phyloP scores from a whole-genome alignment of 2,888 invertebrate species.

The Andricus curvator region DNA sequence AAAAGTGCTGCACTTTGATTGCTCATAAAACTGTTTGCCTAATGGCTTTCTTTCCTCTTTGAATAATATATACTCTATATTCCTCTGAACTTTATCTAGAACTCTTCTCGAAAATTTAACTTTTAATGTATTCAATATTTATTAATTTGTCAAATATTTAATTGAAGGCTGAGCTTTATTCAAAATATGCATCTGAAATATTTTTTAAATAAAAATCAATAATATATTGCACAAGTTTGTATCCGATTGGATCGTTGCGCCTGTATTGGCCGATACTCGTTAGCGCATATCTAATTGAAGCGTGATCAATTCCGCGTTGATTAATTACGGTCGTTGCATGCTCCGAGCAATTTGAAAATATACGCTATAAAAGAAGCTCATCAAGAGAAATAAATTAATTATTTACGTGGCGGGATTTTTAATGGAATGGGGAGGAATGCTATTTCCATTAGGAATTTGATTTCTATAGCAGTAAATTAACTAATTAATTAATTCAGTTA shows the following conservation, averaged over 20 bases:
- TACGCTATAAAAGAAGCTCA: constrained; percentile 15
- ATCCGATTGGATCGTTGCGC: neutral
- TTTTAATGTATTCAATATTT: neutral
- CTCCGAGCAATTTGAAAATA: constrained; percentile 28
- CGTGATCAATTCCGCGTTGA: constrained; percentile 32
- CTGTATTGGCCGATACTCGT: constrained; percentile 19
- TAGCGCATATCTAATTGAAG: constrained; percentile 35
- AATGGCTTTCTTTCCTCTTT: neutral
- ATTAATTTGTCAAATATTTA: neutral
- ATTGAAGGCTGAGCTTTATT: neutral
- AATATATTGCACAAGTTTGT: neutral
- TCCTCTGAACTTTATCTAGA: neutral
- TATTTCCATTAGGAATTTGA: neutral
- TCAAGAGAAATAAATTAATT: constrained; percentile 3
- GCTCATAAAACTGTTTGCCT: neutral
- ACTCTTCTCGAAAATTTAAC: neutral
- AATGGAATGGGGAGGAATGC: neutral
- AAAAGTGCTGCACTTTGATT: neutral
- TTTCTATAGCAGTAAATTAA: neutral
- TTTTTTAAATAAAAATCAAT: neutral
- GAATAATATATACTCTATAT: neutral
- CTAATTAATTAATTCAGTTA: too few species aligned
- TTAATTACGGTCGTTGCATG: constrained; percentile 25
- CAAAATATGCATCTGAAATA: neutral
- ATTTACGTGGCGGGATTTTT: neutral